phyloP scores from a whole-genome alignment of 2,888 invertebrate genomes.

The Cephus rjabovi region DNA sequence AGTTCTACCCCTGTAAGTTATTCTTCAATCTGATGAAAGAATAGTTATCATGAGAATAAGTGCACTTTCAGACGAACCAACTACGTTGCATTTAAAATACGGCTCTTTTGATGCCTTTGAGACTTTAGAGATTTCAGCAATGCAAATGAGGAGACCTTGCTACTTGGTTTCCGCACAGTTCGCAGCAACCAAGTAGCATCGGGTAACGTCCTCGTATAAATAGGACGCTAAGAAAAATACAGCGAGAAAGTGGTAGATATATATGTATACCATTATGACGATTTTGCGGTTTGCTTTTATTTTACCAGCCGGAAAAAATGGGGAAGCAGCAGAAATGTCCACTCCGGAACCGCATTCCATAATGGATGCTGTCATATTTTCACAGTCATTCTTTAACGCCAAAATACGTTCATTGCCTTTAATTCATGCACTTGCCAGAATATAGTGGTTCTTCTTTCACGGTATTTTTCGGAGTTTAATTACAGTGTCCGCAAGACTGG shows the following conservation, averaged over 20 bases:
- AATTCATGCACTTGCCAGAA: not conserved
- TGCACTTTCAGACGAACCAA: not conserved
- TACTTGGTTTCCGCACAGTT: too few species aligned
- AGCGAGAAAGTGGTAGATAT: not conserved
- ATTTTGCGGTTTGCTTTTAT: not conserved
- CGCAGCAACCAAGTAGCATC: not conserved
- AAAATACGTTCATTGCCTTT: conserved; percentile 2
- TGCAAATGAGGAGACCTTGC: conserved; percentile 15
- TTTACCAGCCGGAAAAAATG: not conserved
- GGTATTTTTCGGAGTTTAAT: not conserved
- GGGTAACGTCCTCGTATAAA: not conserved
- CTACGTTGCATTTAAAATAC: not conserved
- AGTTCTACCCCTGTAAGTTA: not conserved
- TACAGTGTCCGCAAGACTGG: not conserved
- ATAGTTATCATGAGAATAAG: not conserved
- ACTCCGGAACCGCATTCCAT: not conserved
- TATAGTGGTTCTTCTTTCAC: not conserved
- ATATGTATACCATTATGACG: not conserved
- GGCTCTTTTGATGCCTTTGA: conserved; percentile 34
- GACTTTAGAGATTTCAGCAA: conserved; percentile 19
- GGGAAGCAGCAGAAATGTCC: not conserved
- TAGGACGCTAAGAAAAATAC: not conserved
- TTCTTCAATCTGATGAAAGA: not conserved
- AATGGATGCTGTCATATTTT: conserved; percentile 6
- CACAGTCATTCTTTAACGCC: not conserved